Base-by-base conservation (phyloP, 2,113 vertebrate species). In the Ailurus styani region DNA sequence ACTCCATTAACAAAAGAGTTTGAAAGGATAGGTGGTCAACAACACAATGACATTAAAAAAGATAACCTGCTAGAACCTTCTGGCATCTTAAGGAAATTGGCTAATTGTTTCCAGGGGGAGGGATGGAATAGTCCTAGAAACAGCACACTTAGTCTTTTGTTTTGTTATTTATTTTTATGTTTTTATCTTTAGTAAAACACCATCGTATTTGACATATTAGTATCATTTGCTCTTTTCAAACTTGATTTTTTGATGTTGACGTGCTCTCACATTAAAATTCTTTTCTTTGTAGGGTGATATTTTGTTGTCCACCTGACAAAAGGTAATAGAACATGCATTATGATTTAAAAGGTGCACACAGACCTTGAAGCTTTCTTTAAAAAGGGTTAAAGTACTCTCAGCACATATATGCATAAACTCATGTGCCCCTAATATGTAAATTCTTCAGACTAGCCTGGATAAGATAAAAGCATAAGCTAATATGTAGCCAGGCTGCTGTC, bases 391-490 rank as follows among this genome's bases (percentile, higher is more conserved):
- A 96, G 11, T 7, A 13, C 60, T 60, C 37, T 77, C 66, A 78
- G 57, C 25, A 91, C 42, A 85, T 14, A 75, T 29, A 73, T 25
- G 50, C 7, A 75, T 64, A 83, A 89, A 50, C 37, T 64, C 66
- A 70, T 37, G 60, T 1, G 84, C 50, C 50, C 8, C 25, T 66
- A 60, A 54, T 90, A 88, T 82, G 77, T 95, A 96, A 97, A 93
- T 94, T 94, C 54, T 86, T 91, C 34, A 79, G 70, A 73, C 52
- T 57, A 91, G 45, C 47, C 72, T 89, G 52, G 47, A 95, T 87
- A 91, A 95, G 95, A 96, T 97, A 90, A 95, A 86, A 97, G 89
- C 90, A 10, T 94, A 94, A 94, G 82, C 94, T 97, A 94, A 94
- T 91, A 64, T 86, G 85, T 91, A 97, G 94, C 90, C 50, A 93